phyloP scores from a whole-genome alignment of 2,797 vertebrate species.

The Salmo trutta region DNA sequence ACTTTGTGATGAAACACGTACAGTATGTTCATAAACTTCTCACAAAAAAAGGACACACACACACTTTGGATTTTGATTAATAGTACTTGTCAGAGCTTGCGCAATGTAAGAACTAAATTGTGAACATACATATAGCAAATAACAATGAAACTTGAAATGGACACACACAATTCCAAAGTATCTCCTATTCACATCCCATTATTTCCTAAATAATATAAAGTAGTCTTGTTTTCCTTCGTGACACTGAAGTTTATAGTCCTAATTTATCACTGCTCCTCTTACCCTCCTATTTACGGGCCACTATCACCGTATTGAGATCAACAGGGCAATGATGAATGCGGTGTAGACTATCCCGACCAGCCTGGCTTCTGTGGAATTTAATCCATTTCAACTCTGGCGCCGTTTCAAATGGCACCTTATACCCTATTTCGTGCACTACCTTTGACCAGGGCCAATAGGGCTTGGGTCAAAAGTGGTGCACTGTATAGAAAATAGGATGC shows the following conservation, averaged over 20 bases:
- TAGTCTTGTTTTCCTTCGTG: too few relatives aligned
- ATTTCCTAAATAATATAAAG: not conserved
- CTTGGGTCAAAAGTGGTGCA: too few relatives aligned
- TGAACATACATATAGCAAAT: not conserved
- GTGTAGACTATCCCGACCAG: not conserved
- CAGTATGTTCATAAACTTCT: too few relatives aligned
- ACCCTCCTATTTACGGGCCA: not conserved
- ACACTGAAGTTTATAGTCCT: not conserved
- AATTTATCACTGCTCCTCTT: not conserved
- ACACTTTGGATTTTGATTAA: not conserved
- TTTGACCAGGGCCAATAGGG: too few relatives aligned
- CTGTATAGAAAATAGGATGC: too few relatives aligned
- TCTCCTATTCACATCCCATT: not conserved
- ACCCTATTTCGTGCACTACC: not conserved
- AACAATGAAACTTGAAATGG: not conserved
- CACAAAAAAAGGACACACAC: not conserved
- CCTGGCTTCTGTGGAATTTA: constrained; percentile 5
- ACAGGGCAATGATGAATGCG: constrained; percentile 2
- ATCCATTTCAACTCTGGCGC: constrained; percentile 22
- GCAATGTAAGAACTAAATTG: not conserved
- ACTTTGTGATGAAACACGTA: not conserved
- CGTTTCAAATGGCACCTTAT: not conserved
- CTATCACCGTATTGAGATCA: constrained; percentile 6
- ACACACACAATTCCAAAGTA: not conserved
- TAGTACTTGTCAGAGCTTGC: not conserved